Evolutionary conservation across 2,113 vertebrate genomes (phyloP).

Genomic region (Megaceryle torquata): DNA sequence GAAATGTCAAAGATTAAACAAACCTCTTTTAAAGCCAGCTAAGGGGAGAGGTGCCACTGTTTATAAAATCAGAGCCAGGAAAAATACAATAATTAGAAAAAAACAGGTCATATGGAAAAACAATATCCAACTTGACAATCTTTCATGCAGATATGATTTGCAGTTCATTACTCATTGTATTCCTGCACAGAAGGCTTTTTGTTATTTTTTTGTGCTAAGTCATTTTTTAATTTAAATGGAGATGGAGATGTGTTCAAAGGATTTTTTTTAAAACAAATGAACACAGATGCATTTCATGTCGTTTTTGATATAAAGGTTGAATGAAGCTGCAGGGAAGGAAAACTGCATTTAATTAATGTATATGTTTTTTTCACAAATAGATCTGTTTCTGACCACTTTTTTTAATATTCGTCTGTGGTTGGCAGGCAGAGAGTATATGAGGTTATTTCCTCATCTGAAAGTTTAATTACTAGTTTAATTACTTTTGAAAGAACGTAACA

Average conservation of each 20-base stretch:
- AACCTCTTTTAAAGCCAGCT: slow-evolving; percentile 14
- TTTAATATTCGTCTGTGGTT: slow-evolving; percentile 2
- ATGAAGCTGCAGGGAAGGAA: slow-evolving; percentile 62
- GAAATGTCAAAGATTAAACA: slow-evolving; percentile 50
- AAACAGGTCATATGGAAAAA: slow-evolving; percentile 68
- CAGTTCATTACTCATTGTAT: slow-evolving; percentile 72
- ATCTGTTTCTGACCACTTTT: slow-evolving; percentile 11
- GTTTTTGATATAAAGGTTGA: slow-evolving; percentile 50
- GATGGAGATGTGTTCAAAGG: slow-evolving; percentile 49
- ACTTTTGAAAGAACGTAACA: neutral
- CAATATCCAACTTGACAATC: slow-evolving; percentile 54
- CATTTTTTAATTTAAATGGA: slow-evolving; percentile 62
- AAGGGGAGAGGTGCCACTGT: slow-evolving; percentile 36
- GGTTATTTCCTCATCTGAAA: neutral
- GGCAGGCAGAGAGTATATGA: neutral
- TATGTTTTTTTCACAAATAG: neutral
- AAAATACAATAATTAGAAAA: slow-evolving; percentile 61
- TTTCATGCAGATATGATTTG: slow-evolving; percentile 44
- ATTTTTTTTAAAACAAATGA: slow-evolving; percentile 43
- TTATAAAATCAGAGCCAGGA: slow-evolving; percentile 65
- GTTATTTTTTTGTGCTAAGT: slow-evolving; percentile 50
- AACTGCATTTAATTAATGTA: slow-evolving; percentile 37
- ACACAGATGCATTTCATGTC: slow-evolving; percentile 22
- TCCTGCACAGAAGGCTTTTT: slow-evolving; percentile 73
- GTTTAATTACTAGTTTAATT: neutral